Evolutionary conservation across 1,140 invertebrate genomes (phyloP), one percentile per base, ranked within the genome.

Genomic region (Eumaeus atala): DNA sequence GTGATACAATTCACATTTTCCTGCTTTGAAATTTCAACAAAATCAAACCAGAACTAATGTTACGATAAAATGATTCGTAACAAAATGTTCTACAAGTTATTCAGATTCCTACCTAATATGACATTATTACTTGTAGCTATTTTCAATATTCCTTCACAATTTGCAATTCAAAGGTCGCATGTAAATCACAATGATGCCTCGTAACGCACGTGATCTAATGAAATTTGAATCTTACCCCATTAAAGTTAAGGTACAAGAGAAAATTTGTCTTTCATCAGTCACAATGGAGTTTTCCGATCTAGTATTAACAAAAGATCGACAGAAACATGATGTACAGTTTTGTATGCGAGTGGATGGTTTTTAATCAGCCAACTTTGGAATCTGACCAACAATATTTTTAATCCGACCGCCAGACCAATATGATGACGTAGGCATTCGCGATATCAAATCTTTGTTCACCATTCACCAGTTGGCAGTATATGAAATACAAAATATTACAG

Each of bases 311-410:
- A 53, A 52, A 62, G 59, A 59, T 63, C 57, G 56, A 67, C 52
- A 54, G 47, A 54, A 49, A 48, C 48, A 54, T 35, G 44, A 56
- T 33, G 65, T 63, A 63, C 64, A 64, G 47, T 16, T 61, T 61
- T 56, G 52, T 64, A 65, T 62, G 62, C 59, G 63, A 42, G 37
- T 38, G 38, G 21, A 21, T 53, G 51, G 62, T 67, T 79, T 79
- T 79, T 77, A 79, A 79, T 77, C 74, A 79, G 67, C 47, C 56
- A 67, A 72, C 67, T 70, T 77, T 75, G 66, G 67, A 79, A 69
- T 62, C 66, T 72, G 68, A 67, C 72, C 71, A 72, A 63, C 58
- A 48, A 49, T 52, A 61, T 68, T 74, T 76, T 77, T 74, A 77
- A 75, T 77, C 68, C 69, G 56, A 56, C 58, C 42, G 59, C 59